Conservation (phyloP, 2,113 vertebrate genomes). For the Neogale vison region DNA sequence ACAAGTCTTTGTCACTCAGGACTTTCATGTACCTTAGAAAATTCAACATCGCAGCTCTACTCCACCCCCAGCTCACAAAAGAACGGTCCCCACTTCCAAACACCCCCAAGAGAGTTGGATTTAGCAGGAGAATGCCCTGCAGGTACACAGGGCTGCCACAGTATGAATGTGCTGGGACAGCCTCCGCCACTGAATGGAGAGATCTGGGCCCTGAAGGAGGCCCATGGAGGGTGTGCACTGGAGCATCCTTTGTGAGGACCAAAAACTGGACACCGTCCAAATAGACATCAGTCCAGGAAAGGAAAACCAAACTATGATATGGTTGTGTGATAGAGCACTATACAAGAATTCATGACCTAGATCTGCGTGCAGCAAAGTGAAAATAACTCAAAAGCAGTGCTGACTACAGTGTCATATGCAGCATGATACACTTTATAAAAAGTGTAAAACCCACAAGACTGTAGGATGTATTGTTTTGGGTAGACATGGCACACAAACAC, state of each 20-base stretch:
- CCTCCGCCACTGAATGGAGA: too few relatives aligned
- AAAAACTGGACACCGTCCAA: too few relatives aligned
- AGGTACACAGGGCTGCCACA: fast-evolving
- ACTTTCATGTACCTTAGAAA: not conserved
- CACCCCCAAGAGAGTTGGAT: not conserved
- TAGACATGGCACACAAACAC: not conserved
- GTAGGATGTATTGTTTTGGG: not conserved
- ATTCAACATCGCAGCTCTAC: not conserved
- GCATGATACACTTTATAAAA: not conserved
- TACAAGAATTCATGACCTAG: not conserved
- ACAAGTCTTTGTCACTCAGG: not conserved
- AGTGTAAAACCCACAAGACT: not conserved
- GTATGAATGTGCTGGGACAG: fast-evolving
- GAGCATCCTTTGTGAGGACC: not conserved
- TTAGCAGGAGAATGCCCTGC: not conserved
- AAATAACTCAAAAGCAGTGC: not conserved
- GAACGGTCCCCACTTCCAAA: not conserved
- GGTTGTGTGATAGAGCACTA: not conserved
- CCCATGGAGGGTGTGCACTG: fast-evolving
- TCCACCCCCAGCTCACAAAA: not conserved
- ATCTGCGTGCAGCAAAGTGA: not conserved
- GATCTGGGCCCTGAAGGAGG: too few relatives aligned
- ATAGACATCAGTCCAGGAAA: not conserved
- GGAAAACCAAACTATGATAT: not conserved
- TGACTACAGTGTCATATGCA: not conserved